Base-by-base conservation (phyloP, 2,113 vertebrate genomes). In the Chloebia gouldiae region DNA sequence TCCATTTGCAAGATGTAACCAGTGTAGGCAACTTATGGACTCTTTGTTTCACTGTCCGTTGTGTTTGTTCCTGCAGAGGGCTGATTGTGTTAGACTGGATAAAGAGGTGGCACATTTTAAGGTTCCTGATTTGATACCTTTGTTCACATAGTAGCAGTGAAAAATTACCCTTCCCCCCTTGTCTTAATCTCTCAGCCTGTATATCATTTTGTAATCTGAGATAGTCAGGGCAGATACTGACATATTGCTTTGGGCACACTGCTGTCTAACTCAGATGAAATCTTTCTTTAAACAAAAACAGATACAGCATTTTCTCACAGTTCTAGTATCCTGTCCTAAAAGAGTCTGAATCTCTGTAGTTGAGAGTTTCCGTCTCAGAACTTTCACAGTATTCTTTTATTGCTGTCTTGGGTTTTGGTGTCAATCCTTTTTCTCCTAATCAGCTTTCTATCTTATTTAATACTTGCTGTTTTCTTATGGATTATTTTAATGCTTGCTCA, bases 291-390 rank as follows among this genome's bases (percentile, higher is more conserved):
- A 88, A 65, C 70, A 89, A 70, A 80, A 81, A 82, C 40, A 95
- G 73, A 90, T 72, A 63, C 12, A 65, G 37, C 35, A 47, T 79
- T 94, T 96, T 93, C 90, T 95, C 90, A 90, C 66, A 95, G 63
- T 91, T 91, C 66, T 84, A 69, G 37, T 89, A 39, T 92, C 57
- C 51, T 92, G 20, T 76, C 63, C 57, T 89, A 15, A 92, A 80
- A 80, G 40, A 76, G 17, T 79, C 59, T 3, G 3, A 76, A 65
- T 59, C 35, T 49, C 51, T 2, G 0, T 37, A 69, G 27, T 82
- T 28, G 35, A 35, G 56, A 71, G 27, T 83, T 93, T 60, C 57
- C 40, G 35, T 86, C 70, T 85, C 15, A 47, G 54, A 71, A 76
- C 33, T 82, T 94, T 54, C 71, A 77, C 42, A n/a, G 18, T 79